A percentile compares a stretch with the other conserved stretches of the same genome.
phyloP scores from a whole-genome alignment of 2,888 invertebrate genomes.

The Trissoscelio sp. region DNA sequence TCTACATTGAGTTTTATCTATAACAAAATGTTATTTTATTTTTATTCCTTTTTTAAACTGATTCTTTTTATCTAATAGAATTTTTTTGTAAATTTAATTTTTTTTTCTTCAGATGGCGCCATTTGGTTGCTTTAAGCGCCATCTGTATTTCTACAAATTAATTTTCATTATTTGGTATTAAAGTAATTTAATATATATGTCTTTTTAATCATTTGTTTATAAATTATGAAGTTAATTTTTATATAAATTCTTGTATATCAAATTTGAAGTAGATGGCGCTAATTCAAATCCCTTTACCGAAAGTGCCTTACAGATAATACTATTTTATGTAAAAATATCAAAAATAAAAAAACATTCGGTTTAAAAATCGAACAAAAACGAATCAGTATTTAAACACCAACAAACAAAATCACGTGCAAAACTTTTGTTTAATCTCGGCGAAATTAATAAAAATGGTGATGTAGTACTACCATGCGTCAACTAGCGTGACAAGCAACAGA shows the following conservation, averaged over 20 bases:
- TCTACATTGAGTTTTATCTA: no score
- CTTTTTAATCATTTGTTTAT: no score
- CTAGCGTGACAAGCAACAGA: slow-evolving; percentile 48
- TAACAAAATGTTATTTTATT: no score
- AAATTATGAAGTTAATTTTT: neutral
- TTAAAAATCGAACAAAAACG: neutral
- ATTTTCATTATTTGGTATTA: no score
- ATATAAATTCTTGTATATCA: no score
- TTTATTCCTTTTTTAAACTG: no score
- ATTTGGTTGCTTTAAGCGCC: no score
- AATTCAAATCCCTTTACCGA: neutral
- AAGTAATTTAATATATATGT: no score
- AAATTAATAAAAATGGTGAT: neutral
- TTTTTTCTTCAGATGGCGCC: no score
- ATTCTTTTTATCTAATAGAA: no score
- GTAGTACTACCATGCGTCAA: slow-evolving; percentile 16
- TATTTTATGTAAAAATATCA: neutral
- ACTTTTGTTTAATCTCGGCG: neutral
- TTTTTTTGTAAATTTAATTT: no score
- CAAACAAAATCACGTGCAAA: slow-evolving; percentile 33
- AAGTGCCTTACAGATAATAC: slow-evolving; percentile 10
- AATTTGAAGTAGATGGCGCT: neutral
- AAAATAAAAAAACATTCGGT: neutral
- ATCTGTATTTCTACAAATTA: no score
- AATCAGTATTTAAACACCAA: slow-evolving; percentile 1